phyloP scores from a whole-genome alignment of 2,888 invertebrate species.

The Lithophane leautieri region DNA sequence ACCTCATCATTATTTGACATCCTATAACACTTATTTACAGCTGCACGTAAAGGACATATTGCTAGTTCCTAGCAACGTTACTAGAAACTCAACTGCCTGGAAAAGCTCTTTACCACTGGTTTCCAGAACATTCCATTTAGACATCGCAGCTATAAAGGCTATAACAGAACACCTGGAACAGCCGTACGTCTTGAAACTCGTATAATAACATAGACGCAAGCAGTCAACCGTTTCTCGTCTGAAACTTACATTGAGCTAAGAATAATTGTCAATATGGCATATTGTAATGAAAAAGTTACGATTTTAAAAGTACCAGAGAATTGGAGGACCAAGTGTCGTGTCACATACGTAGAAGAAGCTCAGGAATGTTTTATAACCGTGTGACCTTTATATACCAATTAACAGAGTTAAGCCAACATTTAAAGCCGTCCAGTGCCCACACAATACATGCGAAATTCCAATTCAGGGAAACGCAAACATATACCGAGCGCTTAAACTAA shows the following conservation, averaged over 20 bases:
- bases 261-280: slow-evolving; percentile 39
- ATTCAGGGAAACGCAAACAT: not conserved
- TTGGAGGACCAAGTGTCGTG: too few relatives aligned
- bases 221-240: slow-evolving; percentile 47
- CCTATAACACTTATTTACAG: not conserved
- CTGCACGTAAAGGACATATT: not conserved
- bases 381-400: not conserved
- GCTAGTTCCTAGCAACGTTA: slow-evolving; percentile 4
- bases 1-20: not conserved
- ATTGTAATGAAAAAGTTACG: not conserved
- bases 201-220: slow-evolving; percentile 55
- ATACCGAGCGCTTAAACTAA: not conserved
- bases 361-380: not conserved
- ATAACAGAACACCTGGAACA: slow-evolving; percentile 55
- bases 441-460: not conserved
- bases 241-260: slow-evolving; percentile 26
- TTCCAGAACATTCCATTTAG: slow-evolving; percentile 45
- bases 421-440: not conserved
- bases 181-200: slow-evolving; percentile 54
- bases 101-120: slow-evolving; percentile 31
- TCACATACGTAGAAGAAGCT: not conserved
- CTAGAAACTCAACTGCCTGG: slow-evolving; percentile 29
- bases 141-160: slow-evolving; percentile 29
- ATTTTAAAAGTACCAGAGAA: not conserved
- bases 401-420: not conserved